Conservation (phyloP, 2,888 invertebrate genomes). For the Galeruca laticollis region DNA sequence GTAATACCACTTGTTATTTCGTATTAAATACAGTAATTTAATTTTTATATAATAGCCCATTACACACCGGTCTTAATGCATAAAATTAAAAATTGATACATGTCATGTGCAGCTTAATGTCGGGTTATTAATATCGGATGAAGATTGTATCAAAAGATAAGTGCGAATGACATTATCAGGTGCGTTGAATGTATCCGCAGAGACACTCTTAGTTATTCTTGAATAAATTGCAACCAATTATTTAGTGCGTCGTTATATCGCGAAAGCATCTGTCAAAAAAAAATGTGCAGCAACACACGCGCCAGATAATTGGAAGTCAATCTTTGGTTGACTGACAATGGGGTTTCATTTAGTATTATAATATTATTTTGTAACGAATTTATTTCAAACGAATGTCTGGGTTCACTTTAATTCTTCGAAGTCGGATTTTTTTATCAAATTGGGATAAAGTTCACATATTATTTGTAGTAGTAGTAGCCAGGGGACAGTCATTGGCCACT, state of each 20-base stretch:
- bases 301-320: too few species aligned
- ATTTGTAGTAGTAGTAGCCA: too few species aligned
- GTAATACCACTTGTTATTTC: too few species aligned
- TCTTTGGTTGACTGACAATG: too few species aligned
- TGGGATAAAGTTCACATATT: too few species aligned
- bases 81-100: constrained; percentile 4
- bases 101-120: not conserved
- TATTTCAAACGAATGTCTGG: too few species aligned
- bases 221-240: constrained; percentile 36
- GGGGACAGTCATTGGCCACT: too few species aligned
- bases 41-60: not conserved
- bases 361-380: too few species aligned
- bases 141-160: constrained; percentile 22
- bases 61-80: constrained; percentile 2
- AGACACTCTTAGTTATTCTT: constrained; percentile 31
- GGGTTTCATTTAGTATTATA: too few species aligned
- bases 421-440: too few species aligned
- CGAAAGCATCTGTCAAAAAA: constrained; percentile 21
- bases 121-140: constrained; percentile 20
- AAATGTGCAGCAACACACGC: not conserved
- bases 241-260: not conserved
- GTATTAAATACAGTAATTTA: not conserved
- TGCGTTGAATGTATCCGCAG: constrained; percentile 27
- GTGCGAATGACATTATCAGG: constrained; percentile 35
- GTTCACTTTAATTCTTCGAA: too few species aligned